Evolutionary conservation across 2,113 vertebrate species (phyloP).

Genomic region (Dicaeum eximium): DNA sequence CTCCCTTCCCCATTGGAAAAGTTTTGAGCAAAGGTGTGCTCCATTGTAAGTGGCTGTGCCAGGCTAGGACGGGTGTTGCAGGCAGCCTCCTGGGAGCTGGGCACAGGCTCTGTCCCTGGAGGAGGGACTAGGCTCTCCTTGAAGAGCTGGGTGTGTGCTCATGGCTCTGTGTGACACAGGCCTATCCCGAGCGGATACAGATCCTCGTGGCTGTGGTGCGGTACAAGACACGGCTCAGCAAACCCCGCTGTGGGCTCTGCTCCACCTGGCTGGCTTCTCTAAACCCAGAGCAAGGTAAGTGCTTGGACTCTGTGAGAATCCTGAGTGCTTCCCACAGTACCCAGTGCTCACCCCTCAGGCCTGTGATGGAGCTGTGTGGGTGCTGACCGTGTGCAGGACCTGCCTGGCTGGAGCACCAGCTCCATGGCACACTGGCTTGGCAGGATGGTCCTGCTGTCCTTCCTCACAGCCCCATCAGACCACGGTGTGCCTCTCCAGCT

Average conservation of each 20-base stretch:
- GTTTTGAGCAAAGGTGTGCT: background rate
- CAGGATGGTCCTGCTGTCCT: background rate
- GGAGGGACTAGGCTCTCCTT: background rate
- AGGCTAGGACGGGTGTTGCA: background rate
- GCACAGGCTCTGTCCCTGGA: background rate
- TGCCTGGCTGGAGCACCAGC: background rate
- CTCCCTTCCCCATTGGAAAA: rapidly evolving
- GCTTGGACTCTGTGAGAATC: background rate
- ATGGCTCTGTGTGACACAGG: slow-evolving; percentile 60
- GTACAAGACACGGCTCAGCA: slow-evolving; percentile 83
- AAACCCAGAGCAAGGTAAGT: slow-evolving; percentile 77
- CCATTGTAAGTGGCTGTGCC: background rate
- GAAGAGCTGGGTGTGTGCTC: background rate
- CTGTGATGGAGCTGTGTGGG: rapidly evolving
- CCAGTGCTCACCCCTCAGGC: background rate
- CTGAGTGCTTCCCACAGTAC: background rate
- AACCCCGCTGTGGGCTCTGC: slow-evolving; percentile 87
- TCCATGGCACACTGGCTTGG: background rate
- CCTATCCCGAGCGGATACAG: slow-evolving; percentile 79
- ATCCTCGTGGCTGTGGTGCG: slow-evolving; percentile 89
- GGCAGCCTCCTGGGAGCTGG: background rate
- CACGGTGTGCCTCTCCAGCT: background rate
- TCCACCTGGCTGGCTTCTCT: slow-evolving; percentile 91
- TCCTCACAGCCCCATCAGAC: background rate
- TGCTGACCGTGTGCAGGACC: background rate